Evolutionary conservation across 2,888 invertebrate genomes (phyloP).

Genomic region (Machimus atricapillus): DNA sequence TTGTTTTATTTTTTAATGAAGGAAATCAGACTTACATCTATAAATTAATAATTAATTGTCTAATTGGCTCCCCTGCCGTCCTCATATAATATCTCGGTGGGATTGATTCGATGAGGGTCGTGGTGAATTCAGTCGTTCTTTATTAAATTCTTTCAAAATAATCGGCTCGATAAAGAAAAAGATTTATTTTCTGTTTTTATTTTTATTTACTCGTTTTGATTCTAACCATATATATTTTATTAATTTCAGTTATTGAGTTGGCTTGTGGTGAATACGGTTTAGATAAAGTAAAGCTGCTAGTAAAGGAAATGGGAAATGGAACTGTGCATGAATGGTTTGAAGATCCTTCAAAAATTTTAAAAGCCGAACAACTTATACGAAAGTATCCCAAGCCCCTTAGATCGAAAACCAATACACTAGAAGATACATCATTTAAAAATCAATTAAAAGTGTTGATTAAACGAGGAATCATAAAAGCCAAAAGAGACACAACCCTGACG

Average conservation of each 20-base stretch:
- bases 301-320: constrained; percentile 75
- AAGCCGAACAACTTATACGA: constrained; percentile 67
- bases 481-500: constrained; percentile 80
- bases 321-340: constrained; percentile 73
- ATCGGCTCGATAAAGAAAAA: no score
- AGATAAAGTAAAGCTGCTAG: constrained; percentile 74
- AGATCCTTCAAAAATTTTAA: constrained; percentile 65
- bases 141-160: no score
- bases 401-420: constrained; percentile 64
- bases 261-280: constrained; percentile 91
- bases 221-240: not conserved
- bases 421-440: constrained; percentile 75
- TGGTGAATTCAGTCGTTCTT: not conserved
- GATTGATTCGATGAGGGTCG: not conserved
- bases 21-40: not conserved
- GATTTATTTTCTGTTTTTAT: no score
- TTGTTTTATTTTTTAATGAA: not conserved
- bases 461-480: constrained; percentile 76
- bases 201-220: not conserved
- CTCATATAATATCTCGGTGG: not conserved
- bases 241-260: constrained; percentile 81
- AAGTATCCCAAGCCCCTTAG: constrained; percentile 66
- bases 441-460: constrained; percentile 75
- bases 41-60: not conserved
- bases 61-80: not conserved